Percentiles rank a stretch among this genome's conserved stretches.
phyloP scores from a whole-genome alignment of 2,113 vertebrate genomes.

The Centropus bengalensis region DNA sequence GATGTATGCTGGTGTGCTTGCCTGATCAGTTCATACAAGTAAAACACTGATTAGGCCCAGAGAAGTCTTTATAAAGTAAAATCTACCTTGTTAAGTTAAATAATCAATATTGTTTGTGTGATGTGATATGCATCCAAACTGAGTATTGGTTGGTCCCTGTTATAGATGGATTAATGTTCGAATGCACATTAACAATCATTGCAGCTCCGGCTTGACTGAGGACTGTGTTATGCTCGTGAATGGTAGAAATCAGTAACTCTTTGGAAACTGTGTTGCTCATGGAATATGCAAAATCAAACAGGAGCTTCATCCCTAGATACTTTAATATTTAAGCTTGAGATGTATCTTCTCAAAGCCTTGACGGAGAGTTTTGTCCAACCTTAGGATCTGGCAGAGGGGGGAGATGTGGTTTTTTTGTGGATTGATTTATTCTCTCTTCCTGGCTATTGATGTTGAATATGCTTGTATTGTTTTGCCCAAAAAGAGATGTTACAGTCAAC shows the following conservation, averaged over 20 bases:
- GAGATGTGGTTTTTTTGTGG: not conserved
- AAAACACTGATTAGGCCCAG: not conserved
- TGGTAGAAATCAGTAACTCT: not conserved
- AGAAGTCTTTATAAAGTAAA: not conserved
- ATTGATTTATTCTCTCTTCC: not conserved
- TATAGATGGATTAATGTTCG: not conserved
- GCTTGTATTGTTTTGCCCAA: not conserved
- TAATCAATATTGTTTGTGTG: not conserved
- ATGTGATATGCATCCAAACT: not conserved
- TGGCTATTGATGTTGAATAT: not conserved
- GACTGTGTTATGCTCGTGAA: not conserved
- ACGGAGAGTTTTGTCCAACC: not conserved
- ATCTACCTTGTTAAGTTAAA: not conserved
- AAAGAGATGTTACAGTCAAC: not conserved
- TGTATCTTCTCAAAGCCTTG: not conserved
- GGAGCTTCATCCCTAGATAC: not conserved
- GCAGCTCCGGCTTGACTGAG: not conserved
- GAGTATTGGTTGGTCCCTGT: fast-evolving
- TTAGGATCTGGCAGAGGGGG: not conserved
- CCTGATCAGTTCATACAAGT: not conserved
- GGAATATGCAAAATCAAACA: not conserved
- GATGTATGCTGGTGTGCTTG: not conserved
- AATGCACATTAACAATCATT: not conserved
- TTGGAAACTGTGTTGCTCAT: not conserved
- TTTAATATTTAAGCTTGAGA: not conserved